Conservation (phyloP, 2,797 vertebrate genomes). For the Acanthurus lineatus region DNA sequence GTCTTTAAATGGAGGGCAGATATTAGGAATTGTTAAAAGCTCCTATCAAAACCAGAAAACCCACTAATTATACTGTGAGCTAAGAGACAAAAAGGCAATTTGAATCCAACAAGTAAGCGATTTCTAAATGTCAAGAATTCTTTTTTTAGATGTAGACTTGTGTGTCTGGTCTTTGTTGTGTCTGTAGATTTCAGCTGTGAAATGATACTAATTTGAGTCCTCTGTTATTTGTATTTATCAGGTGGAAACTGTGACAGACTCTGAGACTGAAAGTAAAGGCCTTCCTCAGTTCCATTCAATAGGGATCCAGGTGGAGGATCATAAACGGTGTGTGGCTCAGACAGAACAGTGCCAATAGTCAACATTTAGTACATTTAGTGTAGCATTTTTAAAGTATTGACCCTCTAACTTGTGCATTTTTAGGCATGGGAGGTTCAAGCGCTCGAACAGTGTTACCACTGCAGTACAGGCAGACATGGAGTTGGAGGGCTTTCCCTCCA, state of each 20-base stretch:
- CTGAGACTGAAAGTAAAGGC: conserved; percentile 93
- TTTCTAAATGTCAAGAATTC: conserved; percentile 30
- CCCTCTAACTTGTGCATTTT: neutral
- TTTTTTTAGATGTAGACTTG: neutral
- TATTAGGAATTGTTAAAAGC: neutral
- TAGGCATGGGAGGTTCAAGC: conserved; percentile 96
- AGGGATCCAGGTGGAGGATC: conserved; percentile 96
- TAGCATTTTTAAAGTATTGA: neutral
- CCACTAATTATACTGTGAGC: neutral
- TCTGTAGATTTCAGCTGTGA: neutral
- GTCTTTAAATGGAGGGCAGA: neutral
- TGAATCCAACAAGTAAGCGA: neutral
- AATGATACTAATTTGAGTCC: neutral
- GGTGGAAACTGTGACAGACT: conserved; percentile 97
- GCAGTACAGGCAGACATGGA: conserved; percentile 98
- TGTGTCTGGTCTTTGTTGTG: neutral
- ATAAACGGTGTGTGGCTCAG: conserved; percentile 88
- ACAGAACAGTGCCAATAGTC: neutral
- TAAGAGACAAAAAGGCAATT: neutral
- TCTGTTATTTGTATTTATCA: conserved; percentile 82
- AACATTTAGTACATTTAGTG: neutral
- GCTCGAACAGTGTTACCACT: conserved; percentile 98
- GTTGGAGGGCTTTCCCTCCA: conserved; percentile 95
- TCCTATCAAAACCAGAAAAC: neutral
- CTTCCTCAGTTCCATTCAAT: conserved; percentile 97